Base-by-base conservation (phyloP, 2,888 invertebrate genomes). In the Drosophila pullipes region DNA sequence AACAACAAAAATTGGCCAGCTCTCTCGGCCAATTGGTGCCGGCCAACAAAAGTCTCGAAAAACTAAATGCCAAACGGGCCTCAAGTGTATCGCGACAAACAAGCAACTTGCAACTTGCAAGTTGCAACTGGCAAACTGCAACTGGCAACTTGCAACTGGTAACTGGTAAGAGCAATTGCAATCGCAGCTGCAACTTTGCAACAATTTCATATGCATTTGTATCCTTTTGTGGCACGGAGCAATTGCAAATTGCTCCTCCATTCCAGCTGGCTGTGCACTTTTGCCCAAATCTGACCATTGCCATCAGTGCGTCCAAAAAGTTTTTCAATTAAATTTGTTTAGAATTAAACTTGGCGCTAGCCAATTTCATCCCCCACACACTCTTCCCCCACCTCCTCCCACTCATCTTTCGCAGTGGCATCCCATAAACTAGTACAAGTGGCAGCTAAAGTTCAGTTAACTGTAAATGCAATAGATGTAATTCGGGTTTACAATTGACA, bases 271-370 rank as follows among this genome's bases (percentile, higher is more conserved):
- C 49, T 47, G 35, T 49, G 61, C 73, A 67, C 54, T 71, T 68
- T 78, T 52, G 52, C 65, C 64, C 63, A 69, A 84, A 88, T 80
- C 84, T 81, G 81, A 82, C 85, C 84, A 78, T 79, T 74, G 82
- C 30, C 89, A 78, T 77, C 81, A 63, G 72, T 64, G 69, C 80
- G 71, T 75, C 63, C 67, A 37, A 63, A 87, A 89, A 87, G 85
- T 87, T 87, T 87, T 87, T 89, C 87, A 87, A 87, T 87, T 87
- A 86, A 87, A 89, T 87, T 89, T 87, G 83, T 84, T 89, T 89
- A 89, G 89, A 86, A 88, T 86, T 86, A 83, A 85, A 85, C 85
- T 86, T 85, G 78, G 76, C 82, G 68, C 58, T 76, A 64, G 74
- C 66, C 80, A 74, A 83, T 74, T 72, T 63, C 59, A 18, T 30